Percentiles rank a stretch among this genome's conserved stretches.
These are phyloP conservation scores for Cirrhinus mrigala DNA, from an alignment of 2,797 vertebrate species.

Conservation along the genomic window DNA sequence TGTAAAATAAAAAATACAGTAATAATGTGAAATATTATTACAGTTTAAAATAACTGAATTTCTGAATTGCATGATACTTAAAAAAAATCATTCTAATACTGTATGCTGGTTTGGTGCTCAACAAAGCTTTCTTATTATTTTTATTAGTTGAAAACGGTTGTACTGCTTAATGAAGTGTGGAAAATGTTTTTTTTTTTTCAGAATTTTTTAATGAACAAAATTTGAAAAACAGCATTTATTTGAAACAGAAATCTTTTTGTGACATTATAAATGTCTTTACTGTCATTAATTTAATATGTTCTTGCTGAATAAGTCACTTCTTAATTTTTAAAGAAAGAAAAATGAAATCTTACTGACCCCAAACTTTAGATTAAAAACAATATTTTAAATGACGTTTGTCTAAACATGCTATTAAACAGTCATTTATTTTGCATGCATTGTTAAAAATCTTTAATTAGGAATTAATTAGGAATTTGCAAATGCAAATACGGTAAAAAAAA, in stretches of 20 bases:
- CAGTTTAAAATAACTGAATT: neutral
- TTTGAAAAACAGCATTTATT: neutral
- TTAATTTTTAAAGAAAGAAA: neutral
- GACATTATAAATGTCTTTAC: neutral
- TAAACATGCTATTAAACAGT: conserved; percentile 8
- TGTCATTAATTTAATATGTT: neutral
- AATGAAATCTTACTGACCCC: neutral
- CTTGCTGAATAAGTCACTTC: neutral
- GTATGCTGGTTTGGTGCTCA: neutral
- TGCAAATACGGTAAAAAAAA: neutral
- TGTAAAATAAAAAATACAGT: neutral
- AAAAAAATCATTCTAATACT: conserved; percentile 7
- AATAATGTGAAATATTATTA: neutral
- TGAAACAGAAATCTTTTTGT: neutral
- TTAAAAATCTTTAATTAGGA: neutral
- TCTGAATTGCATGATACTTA: neutral
- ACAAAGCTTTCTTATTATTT: neutral
- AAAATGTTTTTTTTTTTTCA: too few species aligned
- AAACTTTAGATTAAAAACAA: neutral
- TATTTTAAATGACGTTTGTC: neutral
- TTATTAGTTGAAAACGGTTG: conserved; percentile 15
- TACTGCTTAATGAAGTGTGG: neutral
- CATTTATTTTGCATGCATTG: neutral
- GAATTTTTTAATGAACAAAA: neutral
- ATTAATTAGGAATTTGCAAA: too few species aligned